Conservation (phyloP, 2,888 invertebrate genomes). For the Galerucella pusilla region DNA sequence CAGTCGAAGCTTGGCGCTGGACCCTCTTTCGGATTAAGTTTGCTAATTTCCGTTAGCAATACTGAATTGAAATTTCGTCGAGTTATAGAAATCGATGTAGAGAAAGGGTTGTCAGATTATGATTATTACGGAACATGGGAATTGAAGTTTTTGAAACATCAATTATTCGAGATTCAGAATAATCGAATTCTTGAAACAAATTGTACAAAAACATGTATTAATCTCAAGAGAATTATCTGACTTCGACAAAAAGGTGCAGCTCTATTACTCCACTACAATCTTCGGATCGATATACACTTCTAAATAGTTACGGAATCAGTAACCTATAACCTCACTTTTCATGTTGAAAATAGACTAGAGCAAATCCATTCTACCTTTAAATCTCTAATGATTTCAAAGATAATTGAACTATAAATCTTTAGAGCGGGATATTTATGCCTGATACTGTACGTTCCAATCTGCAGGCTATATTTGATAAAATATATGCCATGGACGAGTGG, state of each 20-base stretch:
- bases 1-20: slow-evolving; percentile 36
- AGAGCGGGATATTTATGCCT: not conserved
- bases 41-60: slow-evolving; percentile 49
- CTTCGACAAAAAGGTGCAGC: too few relatives aligned
- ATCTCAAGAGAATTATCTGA: too few relatives aligned
- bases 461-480: slow-evolving; percentile 4
- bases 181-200: too few relatives aligned
- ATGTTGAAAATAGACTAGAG: not conserved
- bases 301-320: not conserved
- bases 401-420: slow-evolving; percentile 13
- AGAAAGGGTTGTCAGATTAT: not conserved
- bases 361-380: not conserved
- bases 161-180: too few relatives aligned
- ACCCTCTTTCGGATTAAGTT: slow-evolving; percentile 46
- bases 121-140: not conserved
- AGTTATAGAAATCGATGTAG: slow-evolving; percentile 6
- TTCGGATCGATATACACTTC: not conserved
- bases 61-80: slow-evolving; percentile 21
- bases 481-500: slow-evolving; percentile 1
- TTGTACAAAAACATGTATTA: too few relatives aligned
- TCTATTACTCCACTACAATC: not conserved
- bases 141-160: not conserved
- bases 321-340: slow-evolving; percentile 11
- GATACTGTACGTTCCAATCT: slow-evolving; percentile 10
- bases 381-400: slow-evolving; percentile 17